Evolutionary conservation across 2,113 vertebrate species (phyloP).

Genomic region (Saguinus imperator): DNA sequence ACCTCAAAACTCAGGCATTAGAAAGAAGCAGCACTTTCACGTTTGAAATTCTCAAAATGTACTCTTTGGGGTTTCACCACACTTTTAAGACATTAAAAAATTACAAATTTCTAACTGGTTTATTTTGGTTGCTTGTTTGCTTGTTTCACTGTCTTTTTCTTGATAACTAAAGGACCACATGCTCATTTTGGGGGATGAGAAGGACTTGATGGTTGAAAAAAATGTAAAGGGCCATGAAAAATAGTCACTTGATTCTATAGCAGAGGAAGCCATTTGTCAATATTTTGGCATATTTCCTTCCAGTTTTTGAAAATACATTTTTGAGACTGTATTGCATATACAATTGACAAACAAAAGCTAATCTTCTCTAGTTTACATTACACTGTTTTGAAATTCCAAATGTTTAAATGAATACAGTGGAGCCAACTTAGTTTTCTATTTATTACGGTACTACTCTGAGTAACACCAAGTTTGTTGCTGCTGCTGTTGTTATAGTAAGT

Average conservation of each 20-base stretch:
- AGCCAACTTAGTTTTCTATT: not conserved
- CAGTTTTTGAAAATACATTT: not conserved
- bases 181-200: not conserved
- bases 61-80: not conserved
- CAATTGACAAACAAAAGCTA: conserved; percentile 20
- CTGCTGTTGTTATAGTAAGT: not conserved
- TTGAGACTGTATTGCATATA: not conserved
- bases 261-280: not conserved
- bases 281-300: not conserved
- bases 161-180: not conserved
- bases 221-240: not conserved
- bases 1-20: not conserved
- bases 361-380: not conserved
- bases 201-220: not conserved
- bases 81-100: conserved; percentile 40
- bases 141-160: not conserved
- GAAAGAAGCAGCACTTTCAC: not conserved
- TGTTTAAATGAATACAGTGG: not conserved
- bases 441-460: not conserved
- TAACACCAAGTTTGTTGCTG: not conserved
- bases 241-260: not conserved
- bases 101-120: not conserved
- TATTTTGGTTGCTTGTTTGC: not conserved
- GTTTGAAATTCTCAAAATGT: not conserved
- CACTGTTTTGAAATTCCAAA: not conserved